Conservation (phyloP, 92 coral and sea anemone species). For the Porites divaricata region DNA sequence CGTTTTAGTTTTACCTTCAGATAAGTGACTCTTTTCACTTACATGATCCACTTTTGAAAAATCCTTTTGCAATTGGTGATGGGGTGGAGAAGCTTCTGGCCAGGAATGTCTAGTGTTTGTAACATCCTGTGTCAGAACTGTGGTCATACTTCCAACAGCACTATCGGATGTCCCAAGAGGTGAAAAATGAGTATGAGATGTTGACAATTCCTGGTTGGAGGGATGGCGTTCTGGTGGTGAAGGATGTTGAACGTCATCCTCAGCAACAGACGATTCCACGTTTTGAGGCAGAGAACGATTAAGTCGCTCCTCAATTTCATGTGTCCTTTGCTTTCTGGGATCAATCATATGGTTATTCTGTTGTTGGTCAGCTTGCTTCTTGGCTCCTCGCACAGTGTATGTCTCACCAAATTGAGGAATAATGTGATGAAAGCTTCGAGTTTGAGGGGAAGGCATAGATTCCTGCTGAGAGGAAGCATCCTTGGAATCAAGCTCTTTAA, state of each 20-base stretch:
- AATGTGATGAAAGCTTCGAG: conserved; percentile 26
- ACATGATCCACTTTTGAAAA: not conserved
- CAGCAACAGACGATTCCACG: not conserved
- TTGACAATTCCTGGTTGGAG: conserved; percentile 6
- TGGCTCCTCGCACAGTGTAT: conserved; percentile 63
- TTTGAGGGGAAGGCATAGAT: conserved; percentile 15
- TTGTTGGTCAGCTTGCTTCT: conserved; percentile 20
- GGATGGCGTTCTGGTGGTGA: not conserved
- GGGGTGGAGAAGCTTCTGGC: conserved; percentile 57
- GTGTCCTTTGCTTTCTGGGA: conserved; percentile 47
- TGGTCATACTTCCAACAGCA: conserved; percentile 48
- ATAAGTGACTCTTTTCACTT: not conserved
- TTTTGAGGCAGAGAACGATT: conserved; percentile 33
- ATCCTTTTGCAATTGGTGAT: not conserved
- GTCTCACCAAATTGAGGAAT: conserved; percentile 87
- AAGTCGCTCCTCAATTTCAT: conserved; percentile 51
- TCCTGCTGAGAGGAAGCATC: not conserved
- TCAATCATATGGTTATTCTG: conserved; percentile 28
- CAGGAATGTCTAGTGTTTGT: conserved; percentile 63
- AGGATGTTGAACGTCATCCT: not conserved
- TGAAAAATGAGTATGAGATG: conserved; percentile 6
- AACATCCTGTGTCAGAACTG: conserved; percentile 21
- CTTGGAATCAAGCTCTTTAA: conserved; percentile 44
- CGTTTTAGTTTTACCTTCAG: no score
- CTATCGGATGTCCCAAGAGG: conserved; percentile 56